These are phyloP conservation scores for Psammodynastes pulverulentus DNA, from an alignment of 2,113 vertebrate genomes.

Conservation along the genomic window DNA sequence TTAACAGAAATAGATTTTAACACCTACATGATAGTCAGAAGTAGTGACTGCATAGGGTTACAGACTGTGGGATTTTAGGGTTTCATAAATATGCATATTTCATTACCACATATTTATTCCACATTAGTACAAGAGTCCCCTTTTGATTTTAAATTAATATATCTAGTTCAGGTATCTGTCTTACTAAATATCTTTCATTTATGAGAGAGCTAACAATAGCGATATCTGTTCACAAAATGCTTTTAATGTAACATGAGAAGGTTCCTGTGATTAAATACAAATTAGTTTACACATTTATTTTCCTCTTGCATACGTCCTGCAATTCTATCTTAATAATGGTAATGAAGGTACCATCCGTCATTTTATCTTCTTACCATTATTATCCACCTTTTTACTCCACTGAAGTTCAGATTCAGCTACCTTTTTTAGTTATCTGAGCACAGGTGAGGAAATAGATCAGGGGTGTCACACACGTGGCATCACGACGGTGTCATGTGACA, in stretches of 20 bases:
- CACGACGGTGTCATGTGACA: too few relatives aligned
- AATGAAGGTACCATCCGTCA: background rate
- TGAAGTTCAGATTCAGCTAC: background rate
- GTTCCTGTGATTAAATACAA: background rate
- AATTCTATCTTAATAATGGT: background rate
- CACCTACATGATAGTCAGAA: slow-evolving; percentile 24
- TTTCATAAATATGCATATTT: background rate
- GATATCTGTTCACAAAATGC: background rate
- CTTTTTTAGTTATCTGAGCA: slow-evolving; percentile 31
- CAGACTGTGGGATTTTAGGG: background rate
- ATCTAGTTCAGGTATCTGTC: background rate
- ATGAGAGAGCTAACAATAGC: background rate
- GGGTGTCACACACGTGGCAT: too few relatives aligned
- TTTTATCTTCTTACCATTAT: background rate
- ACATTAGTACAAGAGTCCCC: background rate
- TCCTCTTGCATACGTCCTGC: background rate
- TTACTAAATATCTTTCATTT: background rate
- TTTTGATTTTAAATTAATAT: background rate
- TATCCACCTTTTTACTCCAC: background rate
- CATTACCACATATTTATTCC: background rate
- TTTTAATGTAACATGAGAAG: background rate
- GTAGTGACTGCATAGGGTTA: background rate
- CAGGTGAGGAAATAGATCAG: slow-evolving; percentile 41
- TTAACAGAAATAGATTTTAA: slow-evolving; percentile 29
- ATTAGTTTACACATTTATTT: background rate